Conservation (phyloP, 2,888 invertebrate genomes). For the Tiliacea aurago region DNA sequence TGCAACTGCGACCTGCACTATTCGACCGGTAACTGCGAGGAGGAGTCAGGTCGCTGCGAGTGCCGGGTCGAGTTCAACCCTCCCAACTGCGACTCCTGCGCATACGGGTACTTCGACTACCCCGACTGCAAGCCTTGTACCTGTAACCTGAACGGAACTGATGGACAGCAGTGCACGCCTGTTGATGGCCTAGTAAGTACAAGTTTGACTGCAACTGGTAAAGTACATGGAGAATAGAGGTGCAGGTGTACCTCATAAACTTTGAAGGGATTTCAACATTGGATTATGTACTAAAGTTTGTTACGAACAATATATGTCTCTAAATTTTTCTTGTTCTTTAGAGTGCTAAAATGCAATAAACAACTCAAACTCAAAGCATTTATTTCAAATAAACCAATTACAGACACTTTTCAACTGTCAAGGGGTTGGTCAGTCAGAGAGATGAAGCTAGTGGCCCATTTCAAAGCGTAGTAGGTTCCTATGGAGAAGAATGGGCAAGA, state of each 20-base stretch:
- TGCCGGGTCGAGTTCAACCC: constrained; percentile 95
- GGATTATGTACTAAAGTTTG: neutral
- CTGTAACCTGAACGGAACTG: constrained; percentile 97
- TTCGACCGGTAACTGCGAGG: constrained; percentile 98
- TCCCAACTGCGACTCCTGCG: constrained; percentile 95
- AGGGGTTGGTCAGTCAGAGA: too few species aligned
- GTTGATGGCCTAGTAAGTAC: constrained; percentile 91
- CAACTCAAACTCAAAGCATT: too few species aligned
- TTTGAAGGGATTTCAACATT: neutral
- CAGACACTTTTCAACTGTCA: too few species aligned
- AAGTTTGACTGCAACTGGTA: neutral
- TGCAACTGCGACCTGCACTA: constrained; percentile 96
- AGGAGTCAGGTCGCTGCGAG: constrained; percentile 97
- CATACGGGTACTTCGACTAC: constrained; percentile 97
- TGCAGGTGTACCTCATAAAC: neutral
- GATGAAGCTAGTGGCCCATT: too few species aligned
- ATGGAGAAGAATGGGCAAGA: too few species aligned
- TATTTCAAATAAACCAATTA: too few species aligned
- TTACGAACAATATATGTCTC: too few species aligned
- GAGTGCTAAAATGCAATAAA: neutral
- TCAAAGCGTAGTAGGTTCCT: too few species aligned
- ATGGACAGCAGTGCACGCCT: constrained; percentile 96
- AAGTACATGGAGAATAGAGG: neutral
- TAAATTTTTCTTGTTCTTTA: neutral
- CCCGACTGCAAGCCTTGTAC: constrained; percentile 98